Conservation (phyloP, 2,797 vertebrate genomes). For the Odontamblyopus rebecca region DNA sequence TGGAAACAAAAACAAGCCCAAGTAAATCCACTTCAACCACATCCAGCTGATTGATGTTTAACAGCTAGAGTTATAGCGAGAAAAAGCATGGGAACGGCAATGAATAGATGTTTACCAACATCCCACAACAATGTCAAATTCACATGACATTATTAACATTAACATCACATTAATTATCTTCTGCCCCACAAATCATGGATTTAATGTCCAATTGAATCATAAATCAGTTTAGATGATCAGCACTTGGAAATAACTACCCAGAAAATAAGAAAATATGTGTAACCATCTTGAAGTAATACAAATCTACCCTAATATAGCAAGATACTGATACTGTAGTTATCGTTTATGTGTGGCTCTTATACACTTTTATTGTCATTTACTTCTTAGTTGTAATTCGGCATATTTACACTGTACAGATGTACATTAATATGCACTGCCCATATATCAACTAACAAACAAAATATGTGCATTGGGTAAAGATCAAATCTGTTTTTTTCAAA, state of each 20-base stretch:
- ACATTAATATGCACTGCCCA: too few relatives aligned
- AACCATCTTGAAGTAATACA: conserved; percentile 14
- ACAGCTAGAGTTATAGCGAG: background rate
- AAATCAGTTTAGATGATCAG: conserved; percentile 5
- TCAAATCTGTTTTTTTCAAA: conserved; percentile 13
- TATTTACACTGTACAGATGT: too few relatives aligned
- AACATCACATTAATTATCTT: background rate
- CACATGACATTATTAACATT: background rate
- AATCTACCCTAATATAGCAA: too few relatives aligned
- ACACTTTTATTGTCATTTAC: too few relatives aligned
- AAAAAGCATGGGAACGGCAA: conserved; percentile 1
- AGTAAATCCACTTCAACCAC: background rate
- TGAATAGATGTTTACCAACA: background rate
- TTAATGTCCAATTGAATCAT: background rate
- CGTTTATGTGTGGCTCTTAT: too few relatives aligned
- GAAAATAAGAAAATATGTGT: conserved; percentile 25
- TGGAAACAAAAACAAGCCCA: conserved; percentile 1
- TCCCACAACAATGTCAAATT: background rate
- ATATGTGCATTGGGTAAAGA: conserved; percentile 17
- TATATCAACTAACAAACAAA: too few relatives aligned
- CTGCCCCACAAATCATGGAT: background rate
- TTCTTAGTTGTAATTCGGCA: too few relatives aligned
- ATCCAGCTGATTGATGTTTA: conserved; percentile 8
- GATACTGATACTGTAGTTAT: too few relatives aligned
- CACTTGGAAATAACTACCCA: conserved; percentile 23